These are phyloP conservation scores for Rhegmatorhina hoffmannsi DNA, from an alignment of 2,113 vertebrate species.

Conservation along the genomic window DNA sequence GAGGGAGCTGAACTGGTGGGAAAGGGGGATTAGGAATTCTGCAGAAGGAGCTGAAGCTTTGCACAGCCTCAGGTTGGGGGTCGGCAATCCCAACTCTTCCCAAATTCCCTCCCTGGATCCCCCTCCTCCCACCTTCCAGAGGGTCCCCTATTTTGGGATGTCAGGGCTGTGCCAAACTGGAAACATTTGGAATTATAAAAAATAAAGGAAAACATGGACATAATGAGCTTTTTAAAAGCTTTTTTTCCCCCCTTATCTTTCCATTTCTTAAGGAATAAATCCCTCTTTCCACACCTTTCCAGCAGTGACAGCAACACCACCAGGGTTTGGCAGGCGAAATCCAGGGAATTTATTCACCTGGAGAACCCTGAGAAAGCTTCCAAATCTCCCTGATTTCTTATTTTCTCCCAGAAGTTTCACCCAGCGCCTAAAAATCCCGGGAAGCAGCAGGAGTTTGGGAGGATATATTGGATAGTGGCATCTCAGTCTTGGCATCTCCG, in stretches of 20 bases:
- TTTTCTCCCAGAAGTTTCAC: background rate
- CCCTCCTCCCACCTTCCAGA: accelerated
- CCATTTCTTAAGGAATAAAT: background rate
- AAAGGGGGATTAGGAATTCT: background rate
- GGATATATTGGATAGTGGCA: accelerated
- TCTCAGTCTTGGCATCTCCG: background rate
- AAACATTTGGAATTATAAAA: background rate
- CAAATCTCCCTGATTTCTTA: background rate
- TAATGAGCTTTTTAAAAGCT: background rate
- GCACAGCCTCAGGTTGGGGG: accelerated
- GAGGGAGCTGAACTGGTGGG: background rate
- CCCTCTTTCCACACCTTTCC: background rate
- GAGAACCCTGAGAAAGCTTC: background rate
- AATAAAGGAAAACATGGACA: background rate
- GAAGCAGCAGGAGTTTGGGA: background rate
- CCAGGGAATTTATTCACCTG: background rate
- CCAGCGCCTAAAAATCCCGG: background rate
- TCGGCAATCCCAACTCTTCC: background rate
- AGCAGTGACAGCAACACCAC: background rate
- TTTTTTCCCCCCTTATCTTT: background rate
- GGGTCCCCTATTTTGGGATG: background rate
- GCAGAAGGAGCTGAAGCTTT: background rate
- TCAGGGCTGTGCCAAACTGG: accelerated
- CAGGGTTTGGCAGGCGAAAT: background rate
- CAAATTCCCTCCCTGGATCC: background rate